Evolutionary conservation across 2,797 vertebrate species (phyloP).

Genomic region (Pangasius larnaudii): DNA sequence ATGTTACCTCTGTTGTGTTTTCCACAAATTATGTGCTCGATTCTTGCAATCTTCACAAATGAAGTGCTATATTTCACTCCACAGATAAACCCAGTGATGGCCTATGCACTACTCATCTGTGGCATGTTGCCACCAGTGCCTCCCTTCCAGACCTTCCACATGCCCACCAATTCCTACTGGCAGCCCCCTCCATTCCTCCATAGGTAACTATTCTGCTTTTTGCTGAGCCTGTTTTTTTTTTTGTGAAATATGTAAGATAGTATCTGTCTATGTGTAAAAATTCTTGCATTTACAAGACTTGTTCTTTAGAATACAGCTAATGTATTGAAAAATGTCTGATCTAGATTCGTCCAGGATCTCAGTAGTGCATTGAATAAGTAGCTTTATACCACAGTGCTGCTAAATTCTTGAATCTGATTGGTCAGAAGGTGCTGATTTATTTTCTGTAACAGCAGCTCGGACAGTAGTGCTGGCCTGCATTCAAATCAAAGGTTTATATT

Average conservation of each 20-base stretch:
- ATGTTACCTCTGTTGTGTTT: background rate
- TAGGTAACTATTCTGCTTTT: slow-evolving; percentile 1
- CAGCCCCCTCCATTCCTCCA: background rate
- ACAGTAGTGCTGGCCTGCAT: background rate
- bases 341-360: background rate
- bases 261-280: background rate
- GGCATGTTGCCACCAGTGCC: background rate
- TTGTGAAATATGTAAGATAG: background rate
- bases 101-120: background rate
- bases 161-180: background rate
- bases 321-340: background rate
- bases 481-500: background rate
- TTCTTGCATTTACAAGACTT: background rate
- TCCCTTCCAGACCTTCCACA: slow-evolving; percentile 4
- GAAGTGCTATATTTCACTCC: background rate
- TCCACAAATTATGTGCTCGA: background rate
- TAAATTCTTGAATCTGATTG: background rate
- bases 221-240: background rate
- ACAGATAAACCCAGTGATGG: slow-evolving; percentile 17
- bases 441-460: background rate
- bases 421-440: background rate
- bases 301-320: background rate
- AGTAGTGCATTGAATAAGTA: background rate
- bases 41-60: background rate
- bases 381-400: background rate